These are phyloP conservation scores for Pollenia angustigena DNA, from an alignment of 2,888 invertebrate genomes.

Conservation along the genomic window DNA sequence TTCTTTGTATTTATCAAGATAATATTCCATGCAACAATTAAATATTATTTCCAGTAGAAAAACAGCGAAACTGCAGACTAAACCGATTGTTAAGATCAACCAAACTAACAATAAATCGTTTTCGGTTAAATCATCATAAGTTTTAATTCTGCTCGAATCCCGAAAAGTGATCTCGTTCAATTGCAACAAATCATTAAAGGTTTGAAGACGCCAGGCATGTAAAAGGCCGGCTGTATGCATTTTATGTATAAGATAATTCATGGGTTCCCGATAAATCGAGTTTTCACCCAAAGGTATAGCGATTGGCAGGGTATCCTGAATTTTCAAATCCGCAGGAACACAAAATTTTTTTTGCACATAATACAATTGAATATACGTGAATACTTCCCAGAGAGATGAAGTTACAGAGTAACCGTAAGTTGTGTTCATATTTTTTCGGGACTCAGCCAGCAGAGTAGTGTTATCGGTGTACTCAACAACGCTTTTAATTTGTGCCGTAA, in stretches of 20 bases:
- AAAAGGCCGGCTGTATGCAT: slow-evolving; percentile 48
- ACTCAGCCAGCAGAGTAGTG: not conserved
- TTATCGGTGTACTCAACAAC: slow-evolving; percentile 7
- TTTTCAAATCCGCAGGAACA: not conserved
- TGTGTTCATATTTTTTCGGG: slow-evolving; percentile 54
- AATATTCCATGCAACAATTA: not conserved
- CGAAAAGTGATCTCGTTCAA: slow-evolving; percentile 19
- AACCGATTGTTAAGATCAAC: slow-evolving; percentile 43
- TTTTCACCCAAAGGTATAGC: slow-evolving; percentile 48
- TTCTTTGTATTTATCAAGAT: not conserved
- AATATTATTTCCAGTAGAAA: slow-evolving; percentile 23
- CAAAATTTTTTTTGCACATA: slow-evolving; percentile 50
- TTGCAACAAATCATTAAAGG: slow-evolving; percentile 46
- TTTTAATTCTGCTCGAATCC: slow-evolving; percentile 13
- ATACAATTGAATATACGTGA: slow-evolving; percentile 34
- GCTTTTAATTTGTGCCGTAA: not conserved
- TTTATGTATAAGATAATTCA: slow-evolving; percentile 44
- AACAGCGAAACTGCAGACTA: not conserved
- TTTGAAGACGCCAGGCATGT: slow-evolving; percentile 28
- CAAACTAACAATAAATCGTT: slow-evolving; percentile 54
- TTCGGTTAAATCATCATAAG: not conserved
- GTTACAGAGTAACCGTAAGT: slow-evolving; percentile 52
- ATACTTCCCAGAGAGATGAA: slow-evolving; percentile 57
- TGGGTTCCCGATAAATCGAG: slow-evolving; percentile 37
- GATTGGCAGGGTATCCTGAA: slow-evolving; percentile 1